Percentiles rank a stretch among this genome's conserved stretches.
phyloP scores from a whole-genome alignment of 2,113 vertebrate species.

The Malurus cyaneus region DNA sequence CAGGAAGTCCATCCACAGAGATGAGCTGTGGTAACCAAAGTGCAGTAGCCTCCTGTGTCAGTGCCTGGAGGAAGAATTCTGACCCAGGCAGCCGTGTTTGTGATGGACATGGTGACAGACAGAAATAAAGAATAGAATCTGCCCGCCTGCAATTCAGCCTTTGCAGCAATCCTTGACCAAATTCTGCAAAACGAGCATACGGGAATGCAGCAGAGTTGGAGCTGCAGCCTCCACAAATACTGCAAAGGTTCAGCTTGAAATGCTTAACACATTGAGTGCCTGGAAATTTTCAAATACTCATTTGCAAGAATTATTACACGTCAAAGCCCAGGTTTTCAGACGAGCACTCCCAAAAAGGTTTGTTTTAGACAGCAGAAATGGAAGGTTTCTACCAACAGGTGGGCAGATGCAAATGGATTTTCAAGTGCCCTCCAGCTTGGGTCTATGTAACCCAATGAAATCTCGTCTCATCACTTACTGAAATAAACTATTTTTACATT shows the following conservation, averaged over 20 bases:
- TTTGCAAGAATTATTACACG: not conserved
- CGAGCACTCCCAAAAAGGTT: not conserved
- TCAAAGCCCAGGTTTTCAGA: not conserved
- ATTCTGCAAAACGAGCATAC: not conserved
- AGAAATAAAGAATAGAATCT: not conserved
- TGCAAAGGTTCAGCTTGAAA: not conserved
- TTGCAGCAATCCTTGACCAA: not conserved
- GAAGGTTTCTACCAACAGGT: not conserved
- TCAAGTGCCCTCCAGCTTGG: not conserved
- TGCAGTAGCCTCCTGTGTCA: not conserved
- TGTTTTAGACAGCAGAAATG: not conserved
- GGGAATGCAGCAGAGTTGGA: not conserved
- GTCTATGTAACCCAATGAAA: not conserved
- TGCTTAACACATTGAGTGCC: not conserved
- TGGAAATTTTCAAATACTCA: not conserved
- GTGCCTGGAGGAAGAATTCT: not conserved
- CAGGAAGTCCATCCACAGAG: not conserved
- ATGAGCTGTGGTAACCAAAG: not conserved
- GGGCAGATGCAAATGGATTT: not conserved
- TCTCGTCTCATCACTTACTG: not conserved
- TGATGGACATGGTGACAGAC: not conserved
- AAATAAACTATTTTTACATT: not conserved
- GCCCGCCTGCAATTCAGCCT: not conserved
- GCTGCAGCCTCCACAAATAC: not conserved
- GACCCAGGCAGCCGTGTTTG: not conserved